Evolutionary conservation across 2,888 invertebrate species (phyloP).

Genomic region (Nephrocerus scutellatus): DNA sequence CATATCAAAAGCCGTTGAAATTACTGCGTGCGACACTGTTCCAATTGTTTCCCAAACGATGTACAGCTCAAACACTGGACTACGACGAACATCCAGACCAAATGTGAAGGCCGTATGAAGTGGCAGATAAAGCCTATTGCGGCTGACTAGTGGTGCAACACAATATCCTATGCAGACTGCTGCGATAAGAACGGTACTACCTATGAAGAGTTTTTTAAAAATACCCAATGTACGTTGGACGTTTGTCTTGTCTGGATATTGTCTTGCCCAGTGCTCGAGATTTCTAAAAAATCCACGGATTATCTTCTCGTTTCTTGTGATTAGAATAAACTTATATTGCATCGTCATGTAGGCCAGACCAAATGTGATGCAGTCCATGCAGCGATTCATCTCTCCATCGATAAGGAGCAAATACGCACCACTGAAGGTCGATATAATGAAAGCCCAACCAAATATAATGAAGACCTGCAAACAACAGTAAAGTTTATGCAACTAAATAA

Average conservation of each 20-base stretch:
- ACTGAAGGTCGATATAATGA: slow-evolving; percentile 13
- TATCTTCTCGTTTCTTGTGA: slow-evolving; percentile 7
- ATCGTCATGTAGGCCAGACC: slow-evolving; percentile 6
- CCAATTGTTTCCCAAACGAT: slow-evolving; percentile 11
- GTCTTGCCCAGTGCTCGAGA: slow-evolving; percentile 6
- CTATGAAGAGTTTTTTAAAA: slow-evolving; percentile 5
- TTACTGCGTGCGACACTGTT: slow-evolving; percentile 8
- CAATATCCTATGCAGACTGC: slow-evolving; percentile 7
- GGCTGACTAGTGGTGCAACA: slow-evolving; percentile 1
- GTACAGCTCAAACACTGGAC: slow-evolving; percentile 12
- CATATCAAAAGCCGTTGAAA: slow-evolving; percentile 16
- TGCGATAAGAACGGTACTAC: slow-evolving; percentile 10
- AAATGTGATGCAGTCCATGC: slow-evolving; percentile 14
- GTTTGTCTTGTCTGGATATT: slow-evolving; percentile 7
- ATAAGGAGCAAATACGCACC: slow-evolving; percentile 8
- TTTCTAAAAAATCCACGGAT: slow-evolving; percentile 9
- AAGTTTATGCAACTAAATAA: not conserved
- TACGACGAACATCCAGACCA: slow-evolving; percentile 9
- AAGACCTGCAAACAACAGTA: slow-evolving; percentile 3
- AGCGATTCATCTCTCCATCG: slow-evolving; percentile 11
- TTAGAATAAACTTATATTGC: slow-evolving; percentile 10
- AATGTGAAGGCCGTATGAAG: slow-evolving; percentile 14
- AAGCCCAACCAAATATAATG: slow-evolving; percentile 14
- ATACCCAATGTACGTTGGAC: slow-evolving; percentile 1
- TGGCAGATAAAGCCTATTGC: slow-evolving; percentile 3